A percentile compares a stretch with the other conserved stretches of the same genome.
These are phyloP conservation scores for Rattus rattus DNA, from an alignment of 2,113 vertebrate genomes.

Conservation along the genomic window DNA sequence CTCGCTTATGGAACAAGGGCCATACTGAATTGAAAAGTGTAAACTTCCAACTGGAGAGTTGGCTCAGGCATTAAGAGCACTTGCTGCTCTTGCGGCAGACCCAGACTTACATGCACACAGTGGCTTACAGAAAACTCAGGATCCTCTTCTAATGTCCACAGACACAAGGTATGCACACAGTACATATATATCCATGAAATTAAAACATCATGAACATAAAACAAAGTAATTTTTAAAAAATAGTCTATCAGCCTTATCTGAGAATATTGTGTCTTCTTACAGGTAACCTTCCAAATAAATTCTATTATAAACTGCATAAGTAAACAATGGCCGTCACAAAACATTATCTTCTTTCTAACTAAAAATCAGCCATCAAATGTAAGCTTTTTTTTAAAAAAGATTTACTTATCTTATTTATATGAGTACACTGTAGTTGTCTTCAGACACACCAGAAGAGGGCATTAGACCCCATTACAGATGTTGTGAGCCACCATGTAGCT, in stretches of 20 bases:
- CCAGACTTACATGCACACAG: background rate
- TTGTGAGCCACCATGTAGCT: no score
- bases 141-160: background rate
- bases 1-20: background rate
- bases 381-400: background rate
- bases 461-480: no score
- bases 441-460: no score
- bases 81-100: background rate
- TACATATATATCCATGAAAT: background rate
- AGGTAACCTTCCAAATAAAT: constrained; percentile 41
- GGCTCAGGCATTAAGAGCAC: background rate
- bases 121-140: background rate
- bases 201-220: background rate
- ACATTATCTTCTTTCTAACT: background rate
- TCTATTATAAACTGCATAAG: background rate
- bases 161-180: background rate
- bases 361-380: background rate
- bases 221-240: background rate
- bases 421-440: no score
- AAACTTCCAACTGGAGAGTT: background rate
- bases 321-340: constrained; percentile 9
- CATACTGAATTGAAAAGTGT: background rate
- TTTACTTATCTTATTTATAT: no score
- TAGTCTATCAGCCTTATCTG: background rate
- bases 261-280: background rate